Evolutionary conservation across 2,888 invertebrate species (phyloP).

Genomic region (Platycnemis pennipes): DNA sequence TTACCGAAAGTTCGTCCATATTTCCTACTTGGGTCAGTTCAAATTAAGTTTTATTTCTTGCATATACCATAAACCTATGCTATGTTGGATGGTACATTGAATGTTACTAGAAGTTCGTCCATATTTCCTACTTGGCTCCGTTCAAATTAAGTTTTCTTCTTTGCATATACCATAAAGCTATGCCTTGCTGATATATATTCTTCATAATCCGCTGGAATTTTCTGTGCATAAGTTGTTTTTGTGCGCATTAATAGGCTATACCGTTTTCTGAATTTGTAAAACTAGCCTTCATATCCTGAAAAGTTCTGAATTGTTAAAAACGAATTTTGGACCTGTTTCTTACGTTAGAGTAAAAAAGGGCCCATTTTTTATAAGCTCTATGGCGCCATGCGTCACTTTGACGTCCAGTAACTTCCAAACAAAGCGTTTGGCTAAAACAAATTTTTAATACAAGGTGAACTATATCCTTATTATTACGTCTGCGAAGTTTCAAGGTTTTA

Average conservation of each 20-base stretch:
- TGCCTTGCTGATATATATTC: background rate
- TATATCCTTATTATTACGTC: too few species aligned
- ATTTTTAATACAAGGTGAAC: too few species aligned
- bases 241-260: background rate
- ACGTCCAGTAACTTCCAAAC: too few species aligned
- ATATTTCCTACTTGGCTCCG: background rate
- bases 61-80: background rate
- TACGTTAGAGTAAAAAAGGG: too few species aligned
- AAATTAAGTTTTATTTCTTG: too few species aligned
- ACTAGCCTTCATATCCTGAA: background rate
- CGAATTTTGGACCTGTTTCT: too few species aligned
- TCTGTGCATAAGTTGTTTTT: background rate
- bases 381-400: too few species aligned
- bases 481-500: too few species aligned
- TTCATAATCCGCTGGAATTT: constrained; percentile 41
- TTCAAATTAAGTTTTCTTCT: background rate
- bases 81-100: background rate
- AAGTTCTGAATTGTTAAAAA: too few species aligned
- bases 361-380: too few species aligned
- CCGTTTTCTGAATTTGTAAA: background rate
- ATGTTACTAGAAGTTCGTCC: constrained; percentile 31
- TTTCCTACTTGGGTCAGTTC: background rate
- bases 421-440: too few species aligned
- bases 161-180: background rate
- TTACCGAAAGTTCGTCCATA: constrained; percentile 28